Conservation (phyloP, 2,888 invertebrate species). For the Petrophora chlorosata region DNA sequence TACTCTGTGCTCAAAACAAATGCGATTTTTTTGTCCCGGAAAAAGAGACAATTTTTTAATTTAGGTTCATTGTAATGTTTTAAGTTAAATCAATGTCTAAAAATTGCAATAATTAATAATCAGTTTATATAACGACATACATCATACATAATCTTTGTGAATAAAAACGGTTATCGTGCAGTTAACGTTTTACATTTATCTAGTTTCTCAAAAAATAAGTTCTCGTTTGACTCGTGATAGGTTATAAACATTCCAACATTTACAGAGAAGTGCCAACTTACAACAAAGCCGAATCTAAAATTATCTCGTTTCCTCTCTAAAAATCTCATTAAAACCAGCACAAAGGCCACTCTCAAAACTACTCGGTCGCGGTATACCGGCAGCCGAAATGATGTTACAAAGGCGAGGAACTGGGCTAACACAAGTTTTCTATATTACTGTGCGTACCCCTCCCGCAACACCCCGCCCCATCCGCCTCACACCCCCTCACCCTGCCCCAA, state of each 20-base stretch:
- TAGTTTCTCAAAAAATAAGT: no score
- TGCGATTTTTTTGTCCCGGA: no score
- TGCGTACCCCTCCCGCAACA: conserved; percentile 60
- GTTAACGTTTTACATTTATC: no score
- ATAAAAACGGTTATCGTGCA: no score
- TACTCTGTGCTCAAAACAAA: no score
- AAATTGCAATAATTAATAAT: no score
- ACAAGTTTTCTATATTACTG: conserved; percentile 84
- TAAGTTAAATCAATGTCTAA: no score
- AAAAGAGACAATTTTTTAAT: no score
- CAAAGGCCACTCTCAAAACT: conserved; percentile 53
- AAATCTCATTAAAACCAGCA: conserved; percentile 19
- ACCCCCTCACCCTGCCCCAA: conserved; percentile 48
- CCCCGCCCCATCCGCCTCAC: conserved; percentile 33
- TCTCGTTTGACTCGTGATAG: neutral
- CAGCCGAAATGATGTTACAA: conserved; percentile 84
- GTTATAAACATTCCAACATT: neutral
- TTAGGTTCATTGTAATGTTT: no score
- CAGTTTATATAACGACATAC: no score
- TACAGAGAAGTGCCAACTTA: neutral
- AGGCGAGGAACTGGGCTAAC: conserved; percentile 84
- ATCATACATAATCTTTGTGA: no score
- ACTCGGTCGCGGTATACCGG: conserved; percentile 49
- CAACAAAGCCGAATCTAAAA: neutral
- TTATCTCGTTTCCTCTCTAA: neutral